Conservation (phyloP, 2,113 vertebrate species). For the Crypturellus undulatus region DNA sequence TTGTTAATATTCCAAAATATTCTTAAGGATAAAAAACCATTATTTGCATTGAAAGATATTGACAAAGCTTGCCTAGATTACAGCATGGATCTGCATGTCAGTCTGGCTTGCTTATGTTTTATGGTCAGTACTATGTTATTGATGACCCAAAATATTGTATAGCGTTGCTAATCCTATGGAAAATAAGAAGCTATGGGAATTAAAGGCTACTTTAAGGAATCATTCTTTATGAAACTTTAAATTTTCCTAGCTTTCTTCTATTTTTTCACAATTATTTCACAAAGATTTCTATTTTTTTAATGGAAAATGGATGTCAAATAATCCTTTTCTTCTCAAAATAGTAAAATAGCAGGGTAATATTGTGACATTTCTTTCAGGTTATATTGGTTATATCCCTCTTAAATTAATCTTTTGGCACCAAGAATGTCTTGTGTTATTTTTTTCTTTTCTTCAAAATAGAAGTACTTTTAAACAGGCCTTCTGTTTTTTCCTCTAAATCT, state of each 20-base stretch:
- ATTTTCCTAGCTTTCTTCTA: not conserved
- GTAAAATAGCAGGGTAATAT: not conserved
- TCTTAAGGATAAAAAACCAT: no score
- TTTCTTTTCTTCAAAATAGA: not conserved
- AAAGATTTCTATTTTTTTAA: not conserved
- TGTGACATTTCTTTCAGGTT: not conserved
- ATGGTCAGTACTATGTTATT: not conserved
- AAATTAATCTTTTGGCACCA: not conserved
- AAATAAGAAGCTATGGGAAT: not conserved
- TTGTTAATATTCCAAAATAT: no score
- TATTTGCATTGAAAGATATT: not conserved
- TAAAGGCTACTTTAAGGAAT: not conserved
- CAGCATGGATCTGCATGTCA: not conserved
- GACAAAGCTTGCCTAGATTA: not conserved
- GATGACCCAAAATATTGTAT: not conserved
- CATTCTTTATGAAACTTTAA: not conserved
- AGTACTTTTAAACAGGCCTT: not conserved
- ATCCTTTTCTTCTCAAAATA: not conserved
- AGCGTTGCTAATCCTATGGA: not conserved
- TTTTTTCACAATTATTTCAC: not conserved
- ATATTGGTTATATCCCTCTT: not conserved
- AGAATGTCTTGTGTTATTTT: not conserved
- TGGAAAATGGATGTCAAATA: not conserved
- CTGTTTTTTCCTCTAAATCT: not conserved
- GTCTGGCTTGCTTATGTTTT: not conserved